Percentiles rank a stretch among this genome's conserved stretches.
Evolutionary conservation across 2,797 vertebrate genomes (phyloP).

Genomic region (Intellagama lesueurii): DNA sequence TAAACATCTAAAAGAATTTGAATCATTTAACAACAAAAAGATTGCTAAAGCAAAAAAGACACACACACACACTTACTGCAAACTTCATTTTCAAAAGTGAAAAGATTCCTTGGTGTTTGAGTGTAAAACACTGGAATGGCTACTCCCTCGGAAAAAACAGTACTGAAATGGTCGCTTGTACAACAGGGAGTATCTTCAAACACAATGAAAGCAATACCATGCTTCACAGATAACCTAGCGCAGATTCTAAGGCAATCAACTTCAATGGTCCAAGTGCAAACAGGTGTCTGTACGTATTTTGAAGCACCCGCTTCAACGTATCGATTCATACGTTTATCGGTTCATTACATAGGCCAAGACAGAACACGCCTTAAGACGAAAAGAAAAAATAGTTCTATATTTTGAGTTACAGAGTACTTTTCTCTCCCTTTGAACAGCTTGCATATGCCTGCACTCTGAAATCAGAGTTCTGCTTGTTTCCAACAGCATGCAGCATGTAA

Average conservation of each 20-base stretch:
- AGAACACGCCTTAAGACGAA: conserved; percentile 48
- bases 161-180: conserved; percentile 30
- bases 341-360: conserved; percentile 46
- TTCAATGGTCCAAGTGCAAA: conserved; percentile 66
- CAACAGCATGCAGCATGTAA: conserved; percentile 29
- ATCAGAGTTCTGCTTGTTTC: background rate
- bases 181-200: conserved; percentile 70
- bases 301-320: conserved; percentile 55
- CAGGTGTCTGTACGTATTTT: conserved; percentile 63
- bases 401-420: conserved; percentile 27
- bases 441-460: conserved; percentile 40
- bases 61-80: conserved; percentile 50
- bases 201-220: conserved; percentile 55
- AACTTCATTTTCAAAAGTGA: background rate
- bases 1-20: conserved; percentile 37
- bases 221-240: conserved; percentile 55
- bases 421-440: conserved; percentile 22
- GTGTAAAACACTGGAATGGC: background rate
- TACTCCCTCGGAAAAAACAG: background rate
- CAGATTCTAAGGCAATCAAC: conserved; percentile 76
- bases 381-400: conserved; percentile 15
- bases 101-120: background rate
- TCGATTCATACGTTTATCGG: conserved; percentile 28
- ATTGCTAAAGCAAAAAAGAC: conserved; percentile 55
- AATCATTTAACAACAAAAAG: conserved; percentile 55